Base-by-base conservation (phyloP, 2,113 vertebrate species). In the Zosterops pallidus region DNA sequence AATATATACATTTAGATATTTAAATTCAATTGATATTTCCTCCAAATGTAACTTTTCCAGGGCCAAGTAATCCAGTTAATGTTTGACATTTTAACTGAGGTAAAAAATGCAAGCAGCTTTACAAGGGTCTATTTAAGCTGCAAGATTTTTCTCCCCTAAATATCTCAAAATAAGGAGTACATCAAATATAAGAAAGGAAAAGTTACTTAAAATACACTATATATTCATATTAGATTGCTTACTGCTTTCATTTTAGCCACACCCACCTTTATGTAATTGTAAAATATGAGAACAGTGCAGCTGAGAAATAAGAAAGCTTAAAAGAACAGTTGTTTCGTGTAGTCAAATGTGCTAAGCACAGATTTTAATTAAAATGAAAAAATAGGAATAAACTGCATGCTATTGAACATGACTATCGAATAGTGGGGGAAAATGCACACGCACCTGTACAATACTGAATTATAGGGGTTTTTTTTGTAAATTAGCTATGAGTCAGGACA, bases 231-330 rank as follows among this genome's bases (percentile, higher is more conserved):
- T 74, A 91, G 68, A 75, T 47, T 84, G 65, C 92, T 95, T 77
- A 78, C 70, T 35, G 70, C 83, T 97, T 95, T 98, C 96, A 88
- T 96, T 96, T 95, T 94, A 96, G 97, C 83, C 94, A 97, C 96
- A 97, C 97, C 93, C 86, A 88, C 80, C 86, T 96, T 98, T 97
- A 95, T 97, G 96, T 96, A 96, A 96, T 93, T 91, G 95, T 96
- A 94, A 94, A 96, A 97, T 97, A 96, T 80, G 88, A 71, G 80
- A 97, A 95, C 81, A 35, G 85, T 97, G 94, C 92, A 95, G 84
- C 63, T 95, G 86, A 94, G 83, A 95, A 97, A 96, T 95, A 95
- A 93, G 81, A 93, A 80, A 77, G 67, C 89, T 94, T 50, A 56
- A 83, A 93, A 92, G 77, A 85, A 55, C 41, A 62, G 84, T 83